Evolutionary conservation across 2,113 vertebrate species (phyloP).

Genomic region (Mastomys natalensis): DNA sequence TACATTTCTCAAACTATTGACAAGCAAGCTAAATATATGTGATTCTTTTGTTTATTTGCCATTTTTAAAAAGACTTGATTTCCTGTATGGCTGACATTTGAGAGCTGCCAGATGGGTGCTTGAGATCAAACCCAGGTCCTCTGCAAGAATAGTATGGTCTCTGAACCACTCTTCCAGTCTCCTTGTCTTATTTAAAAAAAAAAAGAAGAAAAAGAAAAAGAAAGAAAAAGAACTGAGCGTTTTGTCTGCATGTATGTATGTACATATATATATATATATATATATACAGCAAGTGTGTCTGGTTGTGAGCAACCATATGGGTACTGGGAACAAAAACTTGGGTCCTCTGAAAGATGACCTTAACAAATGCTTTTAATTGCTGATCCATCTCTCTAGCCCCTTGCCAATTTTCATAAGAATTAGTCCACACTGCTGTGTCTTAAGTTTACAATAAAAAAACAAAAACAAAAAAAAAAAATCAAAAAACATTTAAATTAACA

Average conservation of each 20-base stretch:
- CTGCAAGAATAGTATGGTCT: background rate
- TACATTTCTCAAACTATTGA: background rate
- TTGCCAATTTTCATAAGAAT: background rate
- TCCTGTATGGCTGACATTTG: no score
- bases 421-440: background rate
- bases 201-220: background rate
- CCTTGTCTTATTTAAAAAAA: background rate
- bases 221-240: background rate
- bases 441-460: background rate
- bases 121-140: background rate
- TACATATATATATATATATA: background rate
- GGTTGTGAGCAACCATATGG: background rate
- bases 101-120: background rate
- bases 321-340: background rate
- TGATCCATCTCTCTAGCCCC: background rate
- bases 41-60: background rate
- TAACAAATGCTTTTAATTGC: background rate
- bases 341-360: background rate
- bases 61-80: background rate
- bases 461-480: background rate
- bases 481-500: conserved; percentile 25
- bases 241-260: background rate
- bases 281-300: background rate
- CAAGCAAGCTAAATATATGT: background rate
- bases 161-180: background rate